Evolutionary conservation across 2,888 invertebrate genomes (phyloP), one percentile per base, ranked within the genome.

Genomic region (Drosophila kanekoi): DNA sequence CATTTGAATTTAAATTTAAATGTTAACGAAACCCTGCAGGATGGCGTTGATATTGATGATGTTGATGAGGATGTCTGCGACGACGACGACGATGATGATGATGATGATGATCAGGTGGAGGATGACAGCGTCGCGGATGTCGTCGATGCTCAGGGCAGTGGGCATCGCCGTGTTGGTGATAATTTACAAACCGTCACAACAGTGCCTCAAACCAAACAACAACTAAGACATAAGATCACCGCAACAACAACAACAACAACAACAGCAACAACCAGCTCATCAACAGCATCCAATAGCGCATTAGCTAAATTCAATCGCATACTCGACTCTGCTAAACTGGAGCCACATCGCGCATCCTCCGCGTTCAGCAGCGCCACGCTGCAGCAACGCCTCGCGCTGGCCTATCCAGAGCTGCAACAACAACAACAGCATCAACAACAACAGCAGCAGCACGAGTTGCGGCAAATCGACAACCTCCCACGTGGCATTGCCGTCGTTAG

Each of bases 291-390:
- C 28, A 28, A 28, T 84, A 90, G 90, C 79, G 92, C 92, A 91
- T 91, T 91, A 91, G 92, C 92, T 91, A 92, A 91, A 91, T 92
- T 92, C 90, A 92, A 92, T 89, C 90, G 91, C 89, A 91, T 92
- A 89, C 91, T 91, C 73, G 91, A 91, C 77, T 89, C 88, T 89
- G 89, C 86, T 80, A 86, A 91, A 72, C 81, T 90, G 87, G 89
- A 87, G 60, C 77, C 75, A 54, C 72, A 80, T 65, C 76, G 72
- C 23, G 83, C 83, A 53, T 60, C 68, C 16, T 73, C 74, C 20
- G 66, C 64, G 79, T 72, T 89, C 47, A 90, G 83, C 63, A 87
- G 81, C 69, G 81, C 85, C 52, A 83, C 83, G 61, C 44, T 90
- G 61, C 90, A 89, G 53, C 83, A 87, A 60, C 90, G 89, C 44